Evolutionary conservation across 2,113 vertebrate species (phyloP).

Genomic region (Charina bottae): DNA sequence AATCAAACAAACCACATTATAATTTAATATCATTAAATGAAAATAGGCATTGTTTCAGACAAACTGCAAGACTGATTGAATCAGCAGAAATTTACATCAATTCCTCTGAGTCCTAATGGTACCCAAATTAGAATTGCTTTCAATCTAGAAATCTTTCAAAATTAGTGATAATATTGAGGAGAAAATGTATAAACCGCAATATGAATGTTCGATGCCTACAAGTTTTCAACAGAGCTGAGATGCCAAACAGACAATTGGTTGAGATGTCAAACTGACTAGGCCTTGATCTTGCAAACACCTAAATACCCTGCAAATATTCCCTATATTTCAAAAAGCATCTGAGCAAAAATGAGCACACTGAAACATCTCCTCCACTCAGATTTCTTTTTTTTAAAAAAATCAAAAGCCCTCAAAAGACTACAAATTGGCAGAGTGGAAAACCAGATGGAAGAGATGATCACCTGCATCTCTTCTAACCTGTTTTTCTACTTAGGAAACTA

Average conservation of each 20-base stretch:
- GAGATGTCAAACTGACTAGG: background rate
- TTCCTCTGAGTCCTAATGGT: background rate
- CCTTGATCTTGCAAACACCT: background rate
- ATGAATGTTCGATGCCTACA: background rate
- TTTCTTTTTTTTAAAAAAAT: background rate
- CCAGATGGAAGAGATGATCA: too few relatives aligned
- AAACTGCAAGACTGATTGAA: background rate
- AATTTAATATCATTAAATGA: background rate
- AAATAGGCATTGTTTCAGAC: background rate
- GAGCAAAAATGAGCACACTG: background rate
- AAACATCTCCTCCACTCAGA: background rate
- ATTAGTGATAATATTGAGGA: background rate
- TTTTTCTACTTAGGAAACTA: background rate
- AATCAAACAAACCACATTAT: background rate
- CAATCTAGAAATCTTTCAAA: background rate
- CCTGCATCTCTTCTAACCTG: background rate
- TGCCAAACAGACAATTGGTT: background rate
- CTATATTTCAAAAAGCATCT: background rate
- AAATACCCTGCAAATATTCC: background rate
- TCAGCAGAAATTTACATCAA: background rate
- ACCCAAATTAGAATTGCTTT: background rate
- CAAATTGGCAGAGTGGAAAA: background rate
- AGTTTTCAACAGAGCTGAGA: background rate
- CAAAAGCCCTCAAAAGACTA: background rate
- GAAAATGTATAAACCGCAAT: background rate